Percentiles rank a stretch among this genome's conserved stretches.
These are phyloP conservation scores for Punctoribates punctum DNA, from an alignment of 2,888 invertebrate species.

Conservation along the genomic window DNA sequence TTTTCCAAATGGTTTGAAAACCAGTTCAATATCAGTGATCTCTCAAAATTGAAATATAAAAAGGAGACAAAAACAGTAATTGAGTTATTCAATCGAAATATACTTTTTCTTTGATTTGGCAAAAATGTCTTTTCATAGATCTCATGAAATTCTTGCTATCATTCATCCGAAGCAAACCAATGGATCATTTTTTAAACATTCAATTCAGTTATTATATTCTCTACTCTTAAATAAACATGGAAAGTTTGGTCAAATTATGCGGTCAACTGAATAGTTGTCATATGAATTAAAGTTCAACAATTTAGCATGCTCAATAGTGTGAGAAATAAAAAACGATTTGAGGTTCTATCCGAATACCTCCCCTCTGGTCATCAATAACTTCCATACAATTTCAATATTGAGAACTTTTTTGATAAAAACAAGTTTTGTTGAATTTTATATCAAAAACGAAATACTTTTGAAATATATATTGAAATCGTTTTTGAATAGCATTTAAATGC, in stretches of 20 bases:
- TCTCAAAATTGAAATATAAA: neutral
- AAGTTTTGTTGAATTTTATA: too few species aligned
- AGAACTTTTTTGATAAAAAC: too few species aligned
- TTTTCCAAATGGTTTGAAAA: neutral
- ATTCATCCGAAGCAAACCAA: neutral
- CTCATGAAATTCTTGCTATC: neutral
- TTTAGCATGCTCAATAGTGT: too few species aligned
- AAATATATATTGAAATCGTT: too few species aligned
- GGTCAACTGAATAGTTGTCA: neutral
- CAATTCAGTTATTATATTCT: neutral
- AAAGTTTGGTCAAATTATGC: neutral
- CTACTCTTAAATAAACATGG: neutral
- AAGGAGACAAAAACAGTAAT: neutral
- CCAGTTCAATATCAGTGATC: neutral
- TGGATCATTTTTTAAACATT: neutral
- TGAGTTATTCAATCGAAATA: slow-evolving; percentile 11
- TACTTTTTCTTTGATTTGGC: neutral
- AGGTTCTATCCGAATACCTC: too few species aligned
- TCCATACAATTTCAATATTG: too few species aligned
- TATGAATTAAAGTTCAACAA: too few species aligned
- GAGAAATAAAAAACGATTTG: too few species aligned
- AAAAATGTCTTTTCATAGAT: neutral
- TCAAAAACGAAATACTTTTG: too few species aligned
- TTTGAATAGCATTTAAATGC: too few species aligned
- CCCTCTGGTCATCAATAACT: too few species aligned